Conservation (phyloP, 2,888 invertebrate species). For the Pardosa pseudoannulata region DNA sequence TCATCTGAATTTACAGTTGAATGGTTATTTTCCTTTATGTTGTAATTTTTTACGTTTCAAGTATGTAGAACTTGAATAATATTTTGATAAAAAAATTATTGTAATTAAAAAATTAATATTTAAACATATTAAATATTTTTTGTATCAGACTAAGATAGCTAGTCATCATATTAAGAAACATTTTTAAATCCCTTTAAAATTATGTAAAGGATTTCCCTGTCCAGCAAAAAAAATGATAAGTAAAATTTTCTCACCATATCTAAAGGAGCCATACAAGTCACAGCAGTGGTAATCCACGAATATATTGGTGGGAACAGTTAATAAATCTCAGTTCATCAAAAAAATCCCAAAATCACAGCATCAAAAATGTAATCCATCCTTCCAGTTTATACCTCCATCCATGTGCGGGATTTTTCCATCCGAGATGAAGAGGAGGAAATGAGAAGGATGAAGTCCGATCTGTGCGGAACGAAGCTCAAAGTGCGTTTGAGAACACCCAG, state of each 20-base stretch:
- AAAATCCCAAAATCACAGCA: conserved; percentile 13
- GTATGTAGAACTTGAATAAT: too few relatives aligned
- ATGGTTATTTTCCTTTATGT: too few relatives aligned
- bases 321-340: neutral
- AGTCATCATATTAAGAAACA: too few relatives aligned
- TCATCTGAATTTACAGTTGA: too few relatives aligned
- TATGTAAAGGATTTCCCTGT: too few relatives aligned
- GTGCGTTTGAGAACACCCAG: conserved; percentile 40
- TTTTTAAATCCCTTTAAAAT: too few relatives aligned
- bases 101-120: too few relatives aligned
- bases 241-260: conserved; percentile 60
- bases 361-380: conserved; percentile 48
- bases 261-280: conserved; percentile 66
- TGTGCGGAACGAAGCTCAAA: conserved; percentile 34
- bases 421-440: conserved; percentile 25
- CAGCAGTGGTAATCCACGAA: conserved; percentile 41
- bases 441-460: conserved; percentile 30
- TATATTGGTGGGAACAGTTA: neutral
- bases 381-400: conserved; percentile 36
- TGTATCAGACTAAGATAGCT: too few relatives aligned
- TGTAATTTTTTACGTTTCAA: too few relatives aligned
- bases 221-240: too few relatives aligned
- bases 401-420: neutral
- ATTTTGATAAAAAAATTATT: too few relatives aligned
- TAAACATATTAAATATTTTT: too few relatives aligned